These are phyloP conservation scores for Habrosyne pyritoides DNA, from an alignment of 2,888 invertebrate species.

Conservation along the genomic window DNA sequence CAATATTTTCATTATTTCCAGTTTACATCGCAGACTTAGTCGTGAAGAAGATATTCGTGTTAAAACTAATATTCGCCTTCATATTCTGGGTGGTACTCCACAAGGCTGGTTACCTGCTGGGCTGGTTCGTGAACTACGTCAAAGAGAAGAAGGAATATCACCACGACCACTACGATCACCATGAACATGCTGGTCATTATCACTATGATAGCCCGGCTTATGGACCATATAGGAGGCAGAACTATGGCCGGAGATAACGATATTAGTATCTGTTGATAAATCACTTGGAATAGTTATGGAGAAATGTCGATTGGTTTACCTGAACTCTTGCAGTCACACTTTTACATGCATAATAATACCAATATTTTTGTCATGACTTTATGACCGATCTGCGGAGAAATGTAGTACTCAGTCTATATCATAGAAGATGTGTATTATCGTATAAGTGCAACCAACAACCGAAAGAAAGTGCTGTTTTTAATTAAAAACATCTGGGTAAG, in stretches of 20 bases:
- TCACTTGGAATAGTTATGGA: no score
- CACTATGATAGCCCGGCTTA: conserved; percentile 34
- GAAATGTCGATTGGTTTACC: no score
- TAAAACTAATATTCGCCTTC: conserved; percentile 73
- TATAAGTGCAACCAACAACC: no score
- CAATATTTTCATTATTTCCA: conserved; percentile 33
- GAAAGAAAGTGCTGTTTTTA: no score
- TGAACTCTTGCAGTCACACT: no score
- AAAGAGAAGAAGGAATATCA: conserved; percentile 65
- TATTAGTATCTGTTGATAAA: not conserved
- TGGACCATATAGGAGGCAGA: conserved; percentile 43
- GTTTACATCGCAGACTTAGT: conserved; percentile 72
- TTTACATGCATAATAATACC: no score
- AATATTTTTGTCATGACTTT: no score
- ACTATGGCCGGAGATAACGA: conserved; percentile 19
- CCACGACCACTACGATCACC: conserved; percentile 42
- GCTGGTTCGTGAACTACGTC: conserved; percentile 71
- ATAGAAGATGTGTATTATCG: no score
- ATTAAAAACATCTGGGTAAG: no score
- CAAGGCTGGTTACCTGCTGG: conserved; percentile 75
- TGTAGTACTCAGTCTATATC: no score
- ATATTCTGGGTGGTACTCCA: conserved; percentile 71
- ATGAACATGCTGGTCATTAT: conserved; percentile 36
- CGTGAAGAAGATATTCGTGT: conserved; percentile 72
- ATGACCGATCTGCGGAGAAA: no score